phyloP scores from a whole-genome alignment of 2,113 vertebrate species.

The Pelobates fuscus region DNA sequence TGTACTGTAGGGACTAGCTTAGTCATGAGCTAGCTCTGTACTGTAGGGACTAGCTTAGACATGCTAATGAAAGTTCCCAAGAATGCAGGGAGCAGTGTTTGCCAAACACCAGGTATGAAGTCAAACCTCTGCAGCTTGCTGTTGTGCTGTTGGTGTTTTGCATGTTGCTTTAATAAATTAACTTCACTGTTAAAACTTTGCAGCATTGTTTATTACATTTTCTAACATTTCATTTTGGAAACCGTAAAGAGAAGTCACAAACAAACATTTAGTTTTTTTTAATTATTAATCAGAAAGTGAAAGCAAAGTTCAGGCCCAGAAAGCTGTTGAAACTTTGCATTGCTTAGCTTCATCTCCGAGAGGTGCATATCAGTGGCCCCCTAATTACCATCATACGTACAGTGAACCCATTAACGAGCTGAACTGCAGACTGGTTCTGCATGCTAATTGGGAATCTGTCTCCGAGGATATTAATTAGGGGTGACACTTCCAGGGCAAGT shows the following conservation, averaged over 20 bases:
- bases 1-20: no score
- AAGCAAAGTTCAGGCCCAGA: conserved; percentile 38
- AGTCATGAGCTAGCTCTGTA: no score
- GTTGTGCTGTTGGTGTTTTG: no score
- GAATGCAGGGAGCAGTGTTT: no score
- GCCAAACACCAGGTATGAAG: no score
- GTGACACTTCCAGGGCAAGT: conserved; percentile 72
- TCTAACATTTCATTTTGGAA: background rate
- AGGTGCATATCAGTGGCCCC: conserved; percentile 56
- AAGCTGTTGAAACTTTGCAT: background rate
- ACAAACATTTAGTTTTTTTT: conserved; percentile 1
- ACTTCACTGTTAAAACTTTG: no score
- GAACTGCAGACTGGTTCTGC: conserved; percentile 61
- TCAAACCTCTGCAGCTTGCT: no score
- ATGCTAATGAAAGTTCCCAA: no score
- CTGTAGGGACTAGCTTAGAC: no score
- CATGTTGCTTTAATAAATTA: no score
- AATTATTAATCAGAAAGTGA: background rate
- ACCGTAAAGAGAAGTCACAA: background rate
- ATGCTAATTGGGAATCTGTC: conserved; percentile 67
- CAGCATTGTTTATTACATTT: background rate
- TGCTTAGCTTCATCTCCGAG: conserved; percentile 23
- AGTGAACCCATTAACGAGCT: conserved; percentile 66
- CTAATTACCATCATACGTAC: conserved; percentile 60
- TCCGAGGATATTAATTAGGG: conserved; percentile 73